Evolutionary conservation across 2,113 vertebrate genomes (phyloP).

Genomic region (Cercopithecus mona): DNA sequence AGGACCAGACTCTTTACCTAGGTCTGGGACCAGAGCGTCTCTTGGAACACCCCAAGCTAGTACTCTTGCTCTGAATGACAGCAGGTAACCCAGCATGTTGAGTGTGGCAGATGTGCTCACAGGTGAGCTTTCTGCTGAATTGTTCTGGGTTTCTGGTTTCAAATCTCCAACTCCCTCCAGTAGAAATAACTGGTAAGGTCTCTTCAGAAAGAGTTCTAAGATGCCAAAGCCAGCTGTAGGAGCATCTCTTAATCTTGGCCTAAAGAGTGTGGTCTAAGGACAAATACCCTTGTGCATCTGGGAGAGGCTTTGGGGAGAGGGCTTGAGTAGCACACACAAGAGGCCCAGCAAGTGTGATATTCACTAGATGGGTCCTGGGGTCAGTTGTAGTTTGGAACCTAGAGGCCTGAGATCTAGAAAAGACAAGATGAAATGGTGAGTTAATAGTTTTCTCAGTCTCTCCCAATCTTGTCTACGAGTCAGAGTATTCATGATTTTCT

Average conservation of each 20-base stretch:
- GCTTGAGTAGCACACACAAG: rapidly evolving
- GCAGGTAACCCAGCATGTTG: background rate
- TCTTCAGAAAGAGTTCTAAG: background rate
- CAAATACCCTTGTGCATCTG: background rate
- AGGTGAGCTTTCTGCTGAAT: background rate
- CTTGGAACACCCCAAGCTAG: no score
- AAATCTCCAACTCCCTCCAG: background rate
- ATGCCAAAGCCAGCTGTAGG: background rate
- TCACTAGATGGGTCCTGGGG: no score
- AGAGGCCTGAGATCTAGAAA: background rate
- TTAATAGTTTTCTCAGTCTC: rapidly evolving
- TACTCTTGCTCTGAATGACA: background rate
- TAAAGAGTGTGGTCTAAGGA: background rate
- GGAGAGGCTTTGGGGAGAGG: background rate
- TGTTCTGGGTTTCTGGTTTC: background rate
- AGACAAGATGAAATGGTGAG: background rate
- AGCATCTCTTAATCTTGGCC: background rate
- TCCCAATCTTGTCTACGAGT: background rate
- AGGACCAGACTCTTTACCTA: no score
- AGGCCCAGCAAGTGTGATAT: no score
- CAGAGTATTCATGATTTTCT: background rate
- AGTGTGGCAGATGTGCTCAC: rapidly evolving
- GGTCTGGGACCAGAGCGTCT: no score
- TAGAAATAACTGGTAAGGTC: background rate
- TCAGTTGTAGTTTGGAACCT: background rate